Base-by-base conservation (phyloP, 2,113 vertebrate genomes). In the Collichthys lucidus region DNA sequence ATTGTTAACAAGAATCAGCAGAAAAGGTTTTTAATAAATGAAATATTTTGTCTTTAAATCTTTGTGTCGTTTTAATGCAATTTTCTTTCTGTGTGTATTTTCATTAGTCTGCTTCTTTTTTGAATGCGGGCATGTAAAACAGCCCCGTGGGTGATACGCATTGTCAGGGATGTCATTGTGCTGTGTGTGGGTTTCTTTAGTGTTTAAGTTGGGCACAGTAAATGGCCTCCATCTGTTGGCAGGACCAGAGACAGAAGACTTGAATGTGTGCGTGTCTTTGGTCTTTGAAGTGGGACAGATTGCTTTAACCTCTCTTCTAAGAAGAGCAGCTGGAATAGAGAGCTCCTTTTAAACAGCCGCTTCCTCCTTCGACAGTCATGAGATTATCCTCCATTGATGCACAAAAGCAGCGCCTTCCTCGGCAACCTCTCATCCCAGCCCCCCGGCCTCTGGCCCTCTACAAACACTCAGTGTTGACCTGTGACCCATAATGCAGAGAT, bases 251-350 rank as follows among this genome's bases (percentile, higher is more conserved):
- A 78, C 85, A 89, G 89, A 90, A 83, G 82, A 74, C 73, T 15
- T 73, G 77, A 52, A 16, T 86, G 82, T 77, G 64, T 77, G 78
- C 59, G 79, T 81, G 64, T 82, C 74, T 85, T 73, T 64, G 74
- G 53, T 82, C 89, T 93, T 93, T 94, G 91, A 94, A 94, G 90
- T 92, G 92, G 92, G 90, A 88, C 93, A 92, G 91, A 94, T 95
- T 93, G 89, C 86, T 94, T 93, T 93, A 92, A 92, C 92, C 88
- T 92, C 79, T 88, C 87, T 82, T 92, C 86, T 89, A 85, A 91
- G 77, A 77, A 82, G 82, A 93, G 84, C 91, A 92, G 89, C 90
- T 94, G 91, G 91, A 94, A 93, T 92, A 93, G 90, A 92, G 90
- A 92, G 89, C 91, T 92, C 89, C 76, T 92, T 40, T 93, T 94